A percentile compares a stretch with the other conserved stretches of the same genome.
These are phyloP conservation scores for Bathynomus jamesi DNA, from an alignment of 1,140 invertebrate species.

Conservation along the genomic window DNA sequence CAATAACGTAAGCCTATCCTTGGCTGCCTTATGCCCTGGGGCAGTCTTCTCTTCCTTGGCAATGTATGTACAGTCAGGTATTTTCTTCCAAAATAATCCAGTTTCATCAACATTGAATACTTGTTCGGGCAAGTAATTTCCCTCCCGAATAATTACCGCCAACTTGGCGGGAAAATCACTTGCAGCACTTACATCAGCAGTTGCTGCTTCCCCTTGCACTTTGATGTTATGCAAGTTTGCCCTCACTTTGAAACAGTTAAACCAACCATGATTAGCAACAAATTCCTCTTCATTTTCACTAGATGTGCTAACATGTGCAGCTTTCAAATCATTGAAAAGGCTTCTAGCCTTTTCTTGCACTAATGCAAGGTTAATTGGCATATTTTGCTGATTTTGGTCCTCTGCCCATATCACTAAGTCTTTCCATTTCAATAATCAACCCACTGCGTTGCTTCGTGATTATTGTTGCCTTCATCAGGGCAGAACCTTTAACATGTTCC, in stretches of 20 bases:
- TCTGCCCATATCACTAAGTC: conserved; percentile 8
- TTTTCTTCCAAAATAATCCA: conserved; percentile 4
- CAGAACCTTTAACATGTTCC: conserved; percentile 9
- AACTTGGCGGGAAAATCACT: conserved; percentile 41
- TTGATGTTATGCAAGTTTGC: conserved; percentile 41
- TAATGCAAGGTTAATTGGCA: neutral
- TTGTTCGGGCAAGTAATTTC: conserved; percentile 41
- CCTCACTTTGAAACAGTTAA: conserved; percentile 42
- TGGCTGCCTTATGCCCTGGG: neutral
- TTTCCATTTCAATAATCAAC: conserved; percentile 14
- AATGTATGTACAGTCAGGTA: neutral
- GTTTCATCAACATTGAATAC: conserved; percentile 5
- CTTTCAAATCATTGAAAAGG: conserved; percentile 23
- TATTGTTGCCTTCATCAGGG: conserved; percentile 9
- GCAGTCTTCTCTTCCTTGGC: neutral
- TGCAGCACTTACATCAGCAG: conserved; percentile 40
- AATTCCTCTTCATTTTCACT: conserved; percentile 30
- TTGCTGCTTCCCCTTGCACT: conserved; percentile 41
- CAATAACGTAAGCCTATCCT: neutral
- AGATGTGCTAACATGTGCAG: neutral
- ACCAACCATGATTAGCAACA: conserved; percentile 42
- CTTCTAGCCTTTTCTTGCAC: conserved; percentile 20
- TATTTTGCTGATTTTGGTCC: neutral
- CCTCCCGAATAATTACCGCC: conserved; percentile 42
- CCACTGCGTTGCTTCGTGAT: conserved; percentile 11